These are phyloP conservation scores for Ligdia adustata DNA, from an alignment of 2,888 invertebrate species.

Conservation along the genomic window DNA sequence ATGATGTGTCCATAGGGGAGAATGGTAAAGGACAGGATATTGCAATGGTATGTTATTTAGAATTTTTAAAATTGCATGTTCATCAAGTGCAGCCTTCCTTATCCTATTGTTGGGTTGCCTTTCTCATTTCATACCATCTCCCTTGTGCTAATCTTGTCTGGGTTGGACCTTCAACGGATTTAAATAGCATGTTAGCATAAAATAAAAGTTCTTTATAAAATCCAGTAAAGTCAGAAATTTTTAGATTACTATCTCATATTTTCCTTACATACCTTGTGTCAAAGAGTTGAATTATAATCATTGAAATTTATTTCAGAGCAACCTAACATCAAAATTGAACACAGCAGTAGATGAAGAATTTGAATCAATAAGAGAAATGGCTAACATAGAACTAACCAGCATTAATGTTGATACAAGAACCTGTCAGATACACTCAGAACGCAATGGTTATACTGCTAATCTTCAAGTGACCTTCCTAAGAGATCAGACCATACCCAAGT, in stretches of 20 bases:
- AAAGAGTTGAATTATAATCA: not conserved
- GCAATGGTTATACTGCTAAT: constrained; percentile 80
- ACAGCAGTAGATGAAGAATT: constrained; percentile 78
- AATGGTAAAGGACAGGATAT: constrained; percentile 69
- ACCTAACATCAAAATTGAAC: constrained; percentile 60
- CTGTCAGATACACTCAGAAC: constrained; percentile 83
- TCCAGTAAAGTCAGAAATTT: too few relatives aligned
- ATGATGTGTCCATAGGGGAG: constrained; percentile 59
- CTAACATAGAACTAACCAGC: constrained; percentile 80
- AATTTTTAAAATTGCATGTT: too few relatives aligned
- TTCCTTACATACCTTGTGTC: too few relatives aligned
- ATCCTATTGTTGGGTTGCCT: too few relatives aligned
- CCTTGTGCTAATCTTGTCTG: too few relatives aligned
- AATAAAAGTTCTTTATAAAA: too few relatives aligned
- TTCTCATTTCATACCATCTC: too few relatives aligned
- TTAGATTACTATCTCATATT: too few relatives aligned
- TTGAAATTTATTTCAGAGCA: constrained; percentile 56
- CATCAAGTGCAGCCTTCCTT: too few relatives aligned
- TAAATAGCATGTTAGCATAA: too few relatives aligned
- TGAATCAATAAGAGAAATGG: constrained; percentile 79
- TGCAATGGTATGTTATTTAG: constrained; percentile 63
- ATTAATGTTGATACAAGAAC: constrained; percentile 84
- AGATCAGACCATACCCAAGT: constrained; percentile 76
- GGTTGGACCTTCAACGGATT: too few relatives aligned
- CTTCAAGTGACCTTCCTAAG: constrained; percentile 85